These are phyloP conservation scores for Myodes glareolus DNA, from an alignment of 2,113 vertebrate species.

Conservation along the genomic window DNA sequence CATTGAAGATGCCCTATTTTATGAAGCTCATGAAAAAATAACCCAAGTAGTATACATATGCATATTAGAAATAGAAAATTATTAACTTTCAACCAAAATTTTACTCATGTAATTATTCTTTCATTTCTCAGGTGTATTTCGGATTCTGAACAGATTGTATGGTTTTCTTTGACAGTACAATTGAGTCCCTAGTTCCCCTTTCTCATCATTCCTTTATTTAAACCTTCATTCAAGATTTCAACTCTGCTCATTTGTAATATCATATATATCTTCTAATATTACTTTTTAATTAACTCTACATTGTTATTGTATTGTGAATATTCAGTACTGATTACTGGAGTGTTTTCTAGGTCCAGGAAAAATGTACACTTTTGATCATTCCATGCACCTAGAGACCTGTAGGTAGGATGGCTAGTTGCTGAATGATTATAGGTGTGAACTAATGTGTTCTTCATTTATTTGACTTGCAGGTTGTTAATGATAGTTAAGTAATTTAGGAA, in stretches of 20 bases:
- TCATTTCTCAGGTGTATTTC: background rate
- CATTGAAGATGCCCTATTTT: background rate
- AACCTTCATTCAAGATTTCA: background rate
- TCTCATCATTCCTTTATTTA: background rate
- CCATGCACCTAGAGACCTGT: background rate
- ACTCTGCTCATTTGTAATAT: background rate
- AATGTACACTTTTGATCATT: background rate
- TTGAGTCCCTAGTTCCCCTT: background rate
- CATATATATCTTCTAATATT: background rate
- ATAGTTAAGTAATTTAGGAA: slow-evolving; percentile 50
- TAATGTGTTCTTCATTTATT: slow-evolving; percentile 30
- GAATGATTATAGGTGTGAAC: background rate
- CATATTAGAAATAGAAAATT: background rate
- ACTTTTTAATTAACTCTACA: background rate
- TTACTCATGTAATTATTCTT: background rate
- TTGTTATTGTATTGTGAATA: no score
- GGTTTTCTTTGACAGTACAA: background rate
- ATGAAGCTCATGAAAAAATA: background rate
- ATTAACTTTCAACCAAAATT: background rate
- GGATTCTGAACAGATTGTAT: background rate
- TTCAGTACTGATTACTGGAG: background rate
- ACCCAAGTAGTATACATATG: background rate
- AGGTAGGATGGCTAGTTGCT: background rate
- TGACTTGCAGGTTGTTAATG: slow-evolving; percentile 11
- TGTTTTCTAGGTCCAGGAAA: background rate